Conservation (phyloP, 2,113 vertebrate genomes). For the Rhinichthys klamathensis region DNA sequence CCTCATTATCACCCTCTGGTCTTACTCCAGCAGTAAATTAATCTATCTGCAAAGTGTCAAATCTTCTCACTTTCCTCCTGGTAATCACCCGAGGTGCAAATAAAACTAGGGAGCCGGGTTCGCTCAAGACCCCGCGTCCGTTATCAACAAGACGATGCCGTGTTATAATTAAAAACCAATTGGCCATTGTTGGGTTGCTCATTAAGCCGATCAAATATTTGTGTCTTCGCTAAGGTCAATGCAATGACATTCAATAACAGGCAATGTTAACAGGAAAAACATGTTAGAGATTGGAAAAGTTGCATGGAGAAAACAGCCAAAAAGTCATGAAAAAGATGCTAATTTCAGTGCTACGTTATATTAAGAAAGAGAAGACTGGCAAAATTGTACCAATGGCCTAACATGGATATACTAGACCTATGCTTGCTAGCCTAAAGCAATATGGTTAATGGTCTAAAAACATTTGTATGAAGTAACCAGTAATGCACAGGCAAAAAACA, state of each 20-base stretch:
- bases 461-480: background rate
- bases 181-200: slow-evolving; percentile 64
- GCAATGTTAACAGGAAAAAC: slow-evolving; percentile 6
- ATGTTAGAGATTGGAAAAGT: background rate
- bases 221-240: slow-evolving; percentile 69
- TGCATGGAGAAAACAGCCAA: slow-evolving; percentile 2
- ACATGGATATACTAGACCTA: background rate
- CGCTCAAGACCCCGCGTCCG: slow-evolving; percentile 57
- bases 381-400: background rate
- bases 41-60: slow-evolving; percentile 93
- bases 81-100: slow-evolving; percentile 82
- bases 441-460: too few species aligned
- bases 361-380: background rate
- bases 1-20: slow-evolving; percentile 99
- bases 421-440: too few species aligned
- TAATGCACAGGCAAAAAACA: background rate
- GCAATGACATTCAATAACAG: slow-evolving; percentile 50
- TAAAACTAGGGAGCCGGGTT: slow-evolving; percentile 66
- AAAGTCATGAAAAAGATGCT: slow-evolving; percentile 1
- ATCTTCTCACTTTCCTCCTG: slow-evolving; percentile 88
- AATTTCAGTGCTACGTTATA: background rate
- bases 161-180: slow-evolving; percentile 68
- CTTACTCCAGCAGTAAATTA: slow-evolving; percentile 92
- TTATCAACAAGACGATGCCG: slow-evolving; percentile 70
- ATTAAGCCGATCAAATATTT: slow-evolving; percentile 74